Evolutionary conservation across 2,888 invertebrate genomes (phyloP).

Genomic region (Dexiosoma caninum): DNA sequence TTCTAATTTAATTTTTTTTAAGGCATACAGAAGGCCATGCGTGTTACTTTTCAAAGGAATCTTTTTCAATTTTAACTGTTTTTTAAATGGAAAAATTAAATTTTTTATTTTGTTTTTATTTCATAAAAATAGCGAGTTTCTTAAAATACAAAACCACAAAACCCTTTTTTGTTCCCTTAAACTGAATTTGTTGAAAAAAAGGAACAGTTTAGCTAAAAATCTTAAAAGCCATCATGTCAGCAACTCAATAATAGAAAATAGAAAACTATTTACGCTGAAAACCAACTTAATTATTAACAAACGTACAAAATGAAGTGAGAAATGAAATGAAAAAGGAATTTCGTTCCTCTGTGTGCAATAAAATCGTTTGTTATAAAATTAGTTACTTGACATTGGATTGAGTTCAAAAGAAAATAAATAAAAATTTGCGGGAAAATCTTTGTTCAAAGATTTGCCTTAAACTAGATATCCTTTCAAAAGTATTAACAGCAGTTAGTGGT

Average conservation of each 20-base stretch:
- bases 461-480: slow-evolving; percentile 29
- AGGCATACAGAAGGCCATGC: too few species aligned
- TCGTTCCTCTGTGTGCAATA: not conserved
- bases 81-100: not conserved
- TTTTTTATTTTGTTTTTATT: not conserved
- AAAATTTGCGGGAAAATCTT: slow-evolving; percentile 24
- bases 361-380: not conserved
- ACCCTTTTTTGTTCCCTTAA: slow-evolving; percentile 54
- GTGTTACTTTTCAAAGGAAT: too few species aligned
- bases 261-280: not conserved
- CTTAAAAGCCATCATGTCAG: not conserved
- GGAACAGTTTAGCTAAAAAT: slow-evolving; percentile 44
- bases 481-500: slow-evolving; percentile 49
- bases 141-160: not conserved
- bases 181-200: slow-evolving; percentile 44
- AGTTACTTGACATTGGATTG: slow-evolving; percentile 22
- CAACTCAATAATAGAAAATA: not conserved
- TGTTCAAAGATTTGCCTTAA: not conserved
- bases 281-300: not conserved
- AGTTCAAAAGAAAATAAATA: slow-evolving; percentile 6
- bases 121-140: slow-evolving; percentile 7
- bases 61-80: not conserved
- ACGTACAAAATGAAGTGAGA: slow-evolving; percentile 36
- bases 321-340: slow-evolving; percentile 27
- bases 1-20: too few species aligned